A percentile compares a stretch with the other conserved stretches of the same genome.
Evolutionary conservation across 2,888 invertebrate species (phyloP).

Genomic region (Drosophila vallismaia): DNA sequence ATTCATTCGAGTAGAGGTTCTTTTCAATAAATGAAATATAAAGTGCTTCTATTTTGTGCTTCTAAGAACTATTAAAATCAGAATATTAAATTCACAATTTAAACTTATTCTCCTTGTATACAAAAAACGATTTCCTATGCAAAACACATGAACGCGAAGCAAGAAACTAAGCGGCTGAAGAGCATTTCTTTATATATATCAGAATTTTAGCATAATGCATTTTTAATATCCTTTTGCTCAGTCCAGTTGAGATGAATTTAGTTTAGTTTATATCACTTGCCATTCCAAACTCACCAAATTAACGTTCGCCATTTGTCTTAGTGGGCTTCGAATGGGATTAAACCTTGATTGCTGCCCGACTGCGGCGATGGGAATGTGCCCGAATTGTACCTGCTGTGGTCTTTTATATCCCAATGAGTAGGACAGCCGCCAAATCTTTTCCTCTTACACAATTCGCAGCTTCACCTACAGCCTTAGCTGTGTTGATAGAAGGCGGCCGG

Average conservation of each 20-base stretch:
- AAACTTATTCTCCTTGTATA: neutral
- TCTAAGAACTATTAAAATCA: too few species aligned
- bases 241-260: neutral
- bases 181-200: constrained; percentile 10
- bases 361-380: constrained; percentile 63
- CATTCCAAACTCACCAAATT: constrained; percentile 60
- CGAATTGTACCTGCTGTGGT: constrained; percentile 37
- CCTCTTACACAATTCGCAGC: constrained; percentile 68
- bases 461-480: constrained; percentile 11
- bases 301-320: constrained; percentile 57
- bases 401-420: constrained; percentile 62
- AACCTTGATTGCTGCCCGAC: constrained; percentile 49
- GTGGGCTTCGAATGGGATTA: constrained; percentile 30
- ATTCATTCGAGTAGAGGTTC: neutral
- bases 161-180: constrained; percentile 25
- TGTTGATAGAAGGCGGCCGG: constrained; percentile 57
- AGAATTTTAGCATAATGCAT: constrained; percentile 42
- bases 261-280: neutral
- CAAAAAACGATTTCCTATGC: constrained; percentile 41
- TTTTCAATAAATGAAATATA: neutral
- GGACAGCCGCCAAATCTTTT: constrained; percentile 60
- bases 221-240: constrained; percentile 44
- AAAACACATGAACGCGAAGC: constrained; percentile 25
- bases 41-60: too few species aligned
- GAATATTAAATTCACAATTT: neutral